Evolutionary conservation across 2,797 vertebrate species (phyloP).

Genomic region (Anguilla marmorata): DNA sequence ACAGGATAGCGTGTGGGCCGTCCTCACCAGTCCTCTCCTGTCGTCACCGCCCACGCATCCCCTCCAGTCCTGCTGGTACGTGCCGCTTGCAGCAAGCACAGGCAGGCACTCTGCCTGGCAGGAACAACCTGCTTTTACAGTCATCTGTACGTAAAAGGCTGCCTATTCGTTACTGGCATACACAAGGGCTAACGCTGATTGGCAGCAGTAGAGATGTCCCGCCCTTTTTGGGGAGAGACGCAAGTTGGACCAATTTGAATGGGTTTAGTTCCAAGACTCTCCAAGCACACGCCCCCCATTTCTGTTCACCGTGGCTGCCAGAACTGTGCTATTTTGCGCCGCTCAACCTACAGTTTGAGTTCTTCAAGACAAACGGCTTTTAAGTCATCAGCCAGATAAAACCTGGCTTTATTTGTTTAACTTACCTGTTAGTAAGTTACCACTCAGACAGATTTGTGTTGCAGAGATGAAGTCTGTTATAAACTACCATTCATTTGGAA

Average conservation of each 20-base stretch:
- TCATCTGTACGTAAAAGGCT: not conserved
- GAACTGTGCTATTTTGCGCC: not conserved
- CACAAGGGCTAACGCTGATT: not conserved
- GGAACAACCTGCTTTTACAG: not conserved
- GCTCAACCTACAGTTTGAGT: not conserved
- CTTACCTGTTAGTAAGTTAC: not conserved
- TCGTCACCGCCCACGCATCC: not conserved
- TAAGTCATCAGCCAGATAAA: not conserved
- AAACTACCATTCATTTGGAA: not conserved
- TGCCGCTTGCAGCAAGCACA: not conserved
- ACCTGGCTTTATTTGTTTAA: not conserved
- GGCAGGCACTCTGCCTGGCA: constrained; percentile 5
- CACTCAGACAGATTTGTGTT: not conserved
- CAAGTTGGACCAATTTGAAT: not conserved
- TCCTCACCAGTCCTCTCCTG: not conserved
- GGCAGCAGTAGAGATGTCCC: not conserved
- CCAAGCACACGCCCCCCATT: not conserved
- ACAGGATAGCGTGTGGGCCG: not conserved
- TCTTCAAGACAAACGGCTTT: constrained; percentile 14
- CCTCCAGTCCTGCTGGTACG: not conserved
- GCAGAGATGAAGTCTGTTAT: not conserved
- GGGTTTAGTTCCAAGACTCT: not conserved
- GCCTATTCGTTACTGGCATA: not conserved
- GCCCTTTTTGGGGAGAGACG: not conserved
- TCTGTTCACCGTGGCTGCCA: not conserved